Conservation (phyloP, 2,888 invertebrate species). For the Molorchus minor region DNA sequence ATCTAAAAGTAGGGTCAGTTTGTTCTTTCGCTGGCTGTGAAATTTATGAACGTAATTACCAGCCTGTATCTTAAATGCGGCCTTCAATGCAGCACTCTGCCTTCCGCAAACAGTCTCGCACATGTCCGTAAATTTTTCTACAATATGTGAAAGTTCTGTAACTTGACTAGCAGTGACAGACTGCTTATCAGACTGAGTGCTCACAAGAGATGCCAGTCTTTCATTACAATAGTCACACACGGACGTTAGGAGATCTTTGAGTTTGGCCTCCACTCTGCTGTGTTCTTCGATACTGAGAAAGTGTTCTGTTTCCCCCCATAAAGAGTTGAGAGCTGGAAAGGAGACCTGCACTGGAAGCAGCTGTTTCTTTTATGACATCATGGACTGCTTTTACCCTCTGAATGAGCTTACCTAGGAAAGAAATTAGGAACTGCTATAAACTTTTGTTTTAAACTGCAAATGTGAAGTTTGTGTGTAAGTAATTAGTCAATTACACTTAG, state of each 20-base stretch:
- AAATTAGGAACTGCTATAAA: no score
- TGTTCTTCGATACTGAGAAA: conserved; percentile 78
- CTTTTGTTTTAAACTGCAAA: no score
- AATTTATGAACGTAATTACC: conserved; percentile 91
- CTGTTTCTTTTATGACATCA: conserved; percentile 80
- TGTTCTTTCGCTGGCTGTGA: conserved; percentile 87
- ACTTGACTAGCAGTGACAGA: conserved; percentile 81
- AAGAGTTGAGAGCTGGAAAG: conserved; percentile 46
- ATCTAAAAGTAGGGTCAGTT: conserved; percentile 85
- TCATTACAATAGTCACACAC: conserved; percentile 94
- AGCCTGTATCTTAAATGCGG: conserved; percentile 87
- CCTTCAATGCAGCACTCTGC: conserved; percentile 79
- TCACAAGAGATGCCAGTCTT: conserved; percentile 87
- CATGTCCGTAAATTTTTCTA: conserved; percentile 80
- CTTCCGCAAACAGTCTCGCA: conserved; percentile 79
- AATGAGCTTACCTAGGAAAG: conserved; percentile 67
- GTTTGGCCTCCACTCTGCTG: conserved; percentile 72
- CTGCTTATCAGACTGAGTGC: conserved; percentile 77
- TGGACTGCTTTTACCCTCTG: conserved; percentile 78
- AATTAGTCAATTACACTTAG: no score
- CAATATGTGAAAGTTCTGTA: conserved; percentile 76
- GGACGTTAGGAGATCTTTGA: conserved; percentile 81
- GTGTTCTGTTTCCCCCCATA: conserved; percentile 69
- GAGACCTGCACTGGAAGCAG: conserved; percentile 70
- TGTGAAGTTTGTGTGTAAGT: no score